Evolutionary conservation across 2,113 vertebrate genomes (phyloP), one percentile per base, ranked within the genome.

Genomic region (Gallinago media): DNA sequence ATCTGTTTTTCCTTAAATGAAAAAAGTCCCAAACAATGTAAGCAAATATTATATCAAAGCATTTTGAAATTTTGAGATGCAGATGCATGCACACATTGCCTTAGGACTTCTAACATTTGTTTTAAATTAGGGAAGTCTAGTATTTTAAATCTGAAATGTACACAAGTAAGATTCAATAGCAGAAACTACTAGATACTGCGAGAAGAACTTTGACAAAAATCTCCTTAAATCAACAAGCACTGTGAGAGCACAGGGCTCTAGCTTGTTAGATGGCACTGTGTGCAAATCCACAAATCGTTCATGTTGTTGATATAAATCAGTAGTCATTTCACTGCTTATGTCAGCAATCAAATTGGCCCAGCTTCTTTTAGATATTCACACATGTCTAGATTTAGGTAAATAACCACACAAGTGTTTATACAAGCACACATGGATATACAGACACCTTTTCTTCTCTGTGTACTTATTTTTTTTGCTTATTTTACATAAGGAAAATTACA

Each of bases 21-120:
- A 65, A 80, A 58, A 72, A 4, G 5, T 42, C 25, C 25, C 0
- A 0, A 75, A 73, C 3, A 42, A 17, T 27, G 5, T 11, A 71
- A 81, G 17, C 15, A 65, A 97, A 88, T 67, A 46, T 12, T 80
- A 23, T 38, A 54, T 74, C 8, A 42, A 58, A n/a, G 36, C 2
- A 23, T 10, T 18, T 73, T 76, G 65, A 78, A 94, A 72, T 54
- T 66, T 54, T 3, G 4, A 89, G 25, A n/a, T 58, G 49, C 31
- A 55, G 5, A 7, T 75, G 34, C 40, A n/a, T 18, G 10, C 22
- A 20, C 1, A 27, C 38, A 17, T 58, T 59, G 15, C 34, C 26
- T 42, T 50, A 34, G 32, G 34, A 55, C 8, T 61, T 10, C 46
- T 67, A 74, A 36, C 3, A 44, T 58, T 84, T 79, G 11, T 83